Conservation (phyloP, 2,113 vertebrate species). For the Stegostoma tigrinum region DNA sequence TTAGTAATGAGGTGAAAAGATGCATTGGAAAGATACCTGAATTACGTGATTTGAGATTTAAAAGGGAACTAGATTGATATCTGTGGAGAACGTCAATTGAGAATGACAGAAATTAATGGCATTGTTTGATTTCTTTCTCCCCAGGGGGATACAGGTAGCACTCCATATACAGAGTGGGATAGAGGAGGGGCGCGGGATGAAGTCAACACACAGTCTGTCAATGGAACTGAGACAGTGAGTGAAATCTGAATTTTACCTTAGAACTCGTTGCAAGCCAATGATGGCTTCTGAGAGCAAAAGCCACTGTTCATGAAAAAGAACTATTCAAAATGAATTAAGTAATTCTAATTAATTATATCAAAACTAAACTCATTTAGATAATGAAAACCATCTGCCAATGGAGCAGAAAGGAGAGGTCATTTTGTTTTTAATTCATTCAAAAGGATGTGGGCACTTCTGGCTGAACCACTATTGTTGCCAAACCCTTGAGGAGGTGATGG, state of each 20-base stretch:
- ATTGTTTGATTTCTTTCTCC: neutral
- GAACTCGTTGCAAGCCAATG: neutral
- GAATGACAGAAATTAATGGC: neutral
- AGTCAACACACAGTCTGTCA: neutral
- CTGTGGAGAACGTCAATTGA: neutral
- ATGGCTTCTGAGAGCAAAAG: neutral
- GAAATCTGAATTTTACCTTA: neutral
- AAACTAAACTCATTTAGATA: neutral
- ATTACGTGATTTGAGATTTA: neutral
- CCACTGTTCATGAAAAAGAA: neutral
- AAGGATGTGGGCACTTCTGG: no score
- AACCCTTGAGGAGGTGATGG: no score
- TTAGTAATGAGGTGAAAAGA: neutral
- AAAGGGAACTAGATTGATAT: neutral
- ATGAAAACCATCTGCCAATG: neutral
- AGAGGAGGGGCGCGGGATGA: neutral
- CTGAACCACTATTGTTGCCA: no score
- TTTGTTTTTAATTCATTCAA: neutral
- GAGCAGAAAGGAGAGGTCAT: neutral
- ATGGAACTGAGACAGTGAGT: neutral
- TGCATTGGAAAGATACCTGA: neutral
- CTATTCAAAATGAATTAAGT: neutral
- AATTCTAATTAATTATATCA: neutral
- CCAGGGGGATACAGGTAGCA: neutral
- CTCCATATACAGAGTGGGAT: neutral